These are phyloP conservation scores for Miopithecus talapoin DNA, from an alignment of 2,797 vertebrate species.

Conservation along the genomic window DNA sequence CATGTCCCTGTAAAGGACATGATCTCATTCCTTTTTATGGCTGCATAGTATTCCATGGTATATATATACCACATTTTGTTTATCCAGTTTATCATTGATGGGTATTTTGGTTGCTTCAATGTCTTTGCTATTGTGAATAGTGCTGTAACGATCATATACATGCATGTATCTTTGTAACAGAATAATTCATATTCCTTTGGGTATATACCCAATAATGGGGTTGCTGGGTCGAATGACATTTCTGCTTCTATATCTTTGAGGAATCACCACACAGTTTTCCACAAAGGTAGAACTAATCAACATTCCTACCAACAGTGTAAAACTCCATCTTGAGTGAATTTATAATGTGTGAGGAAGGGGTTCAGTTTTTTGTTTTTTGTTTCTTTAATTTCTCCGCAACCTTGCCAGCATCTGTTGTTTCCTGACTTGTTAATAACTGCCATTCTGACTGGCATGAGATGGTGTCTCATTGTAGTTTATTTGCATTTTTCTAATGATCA, in stretches of 20 bases:
- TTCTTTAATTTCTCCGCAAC: neutral
- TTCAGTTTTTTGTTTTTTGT: no score
- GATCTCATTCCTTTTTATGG: neutral
- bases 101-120: neutral
- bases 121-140: neutral
- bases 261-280: neutral
- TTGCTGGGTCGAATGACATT: neutral
- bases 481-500: neutral
- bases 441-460: neutral
- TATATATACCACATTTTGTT: neutral
- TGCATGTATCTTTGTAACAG: neutral
- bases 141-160: neutral
- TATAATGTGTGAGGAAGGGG: no score
- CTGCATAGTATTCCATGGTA: neutral
- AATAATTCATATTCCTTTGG: neutral
- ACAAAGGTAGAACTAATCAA: neutral
- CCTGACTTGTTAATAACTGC: neutral
- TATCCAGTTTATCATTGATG: neutral
- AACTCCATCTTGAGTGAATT: no score
- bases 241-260: neutral
- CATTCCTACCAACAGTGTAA: neutral
- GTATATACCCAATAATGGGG: neutral
- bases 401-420: neutral
- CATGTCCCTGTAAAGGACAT: neutral
- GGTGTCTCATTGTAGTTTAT: neutral